phyloP scores from a whole-genome alignment of 2,888 invertebrate genomes.

The Idaea straminata region DNA sequence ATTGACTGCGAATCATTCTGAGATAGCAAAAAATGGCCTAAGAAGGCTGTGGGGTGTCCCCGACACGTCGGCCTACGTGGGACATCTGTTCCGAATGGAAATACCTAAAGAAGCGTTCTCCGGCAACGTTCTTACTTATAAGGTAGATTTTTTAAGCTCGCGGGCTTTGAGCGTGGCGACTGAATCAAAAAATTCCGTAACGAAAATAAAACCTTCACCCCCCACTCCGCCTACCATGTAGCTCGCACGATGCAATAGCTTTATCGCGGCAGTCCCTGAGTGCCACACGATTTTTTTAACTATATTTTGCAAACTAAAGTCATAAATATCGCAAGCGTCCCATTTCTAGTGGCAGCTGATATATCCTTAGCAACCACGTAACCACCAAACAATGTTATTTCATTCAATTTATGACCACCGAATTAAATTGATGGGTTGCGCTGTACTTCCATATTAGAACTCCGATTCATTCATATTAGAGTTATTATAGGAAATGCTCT shows the following conservation, averaged over 20 bases:
- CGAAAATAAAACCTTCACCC: too few species aligned
- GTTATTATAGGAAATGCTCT: neutral
- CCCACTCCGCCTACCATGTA: too few species aligned
- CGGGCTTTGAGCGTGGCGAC: too few species aligned
- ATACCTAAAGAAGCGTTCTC: slow-evolving; percentile 86
- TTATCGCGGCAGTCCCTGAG: too few species aligned
- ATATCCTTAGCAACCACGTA: too few species aligned
- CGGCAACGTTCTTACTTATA: slow-evolving; percentile 83
- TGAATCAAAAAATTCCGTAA: too few species aligned
- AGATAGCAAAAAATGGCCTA: slow-evolving; percentile 75
- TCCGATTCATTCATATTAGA: neutral
- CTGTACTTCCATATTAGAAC: neutral
- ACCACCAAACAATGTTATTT: neutral
- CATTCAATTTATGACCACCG: neutral
- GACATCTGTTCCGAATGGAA: slow-evolving; percentile 86
- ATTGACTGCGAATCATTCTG: slow-evolving; percentile 70
- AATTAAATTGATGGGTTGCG: neutral
- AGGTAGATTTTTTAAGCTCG: slow-evolving; percentile 77
- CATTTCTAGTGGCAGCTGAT: neutral
- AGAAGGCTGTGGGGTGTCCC: slow-evolving; percentile 80
- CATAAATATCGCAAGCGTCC: neutral
- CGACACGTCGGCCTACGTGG: slow-evolving; percentile 84
- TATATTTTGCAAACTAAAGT: slow-evolving; percentile 30
- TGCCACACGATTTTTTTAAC: too few species aligned
- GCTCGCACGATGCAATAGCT: too few species aligned